Evolutionary conservation across 2,888 invertebrate species (phyloP), one percentile per base, ranked within the genome.

Genomic region (Eremobia ochroleuca): DNA sequence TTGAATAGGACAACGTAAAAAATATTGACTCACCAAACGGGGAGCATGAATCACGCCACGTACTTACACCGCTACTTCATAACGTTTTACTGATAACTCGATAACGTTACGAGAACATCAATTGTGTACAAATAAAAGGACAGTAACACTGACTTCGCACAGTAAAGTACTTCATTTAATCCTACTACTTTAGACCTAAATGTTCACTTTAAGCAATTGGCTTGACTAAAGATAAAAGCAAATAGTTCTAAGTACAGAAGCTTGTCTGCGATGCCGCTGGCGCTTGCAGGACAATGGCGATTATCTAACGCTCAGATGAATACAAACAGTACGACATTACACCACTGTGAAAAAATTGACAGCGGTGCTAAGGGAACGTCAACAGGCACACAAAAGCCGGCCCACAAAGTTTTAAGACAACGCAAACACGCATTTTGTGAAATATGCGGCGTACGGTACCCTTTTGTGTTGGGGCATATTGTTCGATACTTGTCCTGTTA

Each of bases 321-420:
- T 92, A 94, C 93, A 95, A 95, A 95, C 94, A 94, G 90, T 89
- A 76, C 91, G 88, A 93, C 90, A 94, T 93, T 93, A 93, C 89
- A 93, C 92, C 89, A 87, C 84, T 85, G 83, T 88, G 83, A 90
- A 94, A 94, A 93, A 85, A 90, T 87, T 85, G 90, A 91, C 91
- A 87, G 88, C 90, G 90, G 90, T 90, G 88, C 91, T 91, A 91
- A 93, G 93, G 93, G 94, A 95, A 95, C 95, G 95, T 94, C 93
- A 93, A 94, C 93, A 94, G 93, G 92, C 91, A 93, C 89, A 94
- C 92, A 94, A 92, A 91, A 89, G 77, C 58, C 59, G 88, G 80
- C 83, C 83, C 90, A 87, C 87, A 90, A 90, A 90, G 90, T 90
- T 89, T 90, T 81, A 84, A 92, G 92, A 94, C 93, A 94, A 93